Evolutionary conservation across 2,113 vertebrate species (phyloP), one percentile per base, ranked within the genome.

Genomic region (Chloropsis hardwickii): DNA sequence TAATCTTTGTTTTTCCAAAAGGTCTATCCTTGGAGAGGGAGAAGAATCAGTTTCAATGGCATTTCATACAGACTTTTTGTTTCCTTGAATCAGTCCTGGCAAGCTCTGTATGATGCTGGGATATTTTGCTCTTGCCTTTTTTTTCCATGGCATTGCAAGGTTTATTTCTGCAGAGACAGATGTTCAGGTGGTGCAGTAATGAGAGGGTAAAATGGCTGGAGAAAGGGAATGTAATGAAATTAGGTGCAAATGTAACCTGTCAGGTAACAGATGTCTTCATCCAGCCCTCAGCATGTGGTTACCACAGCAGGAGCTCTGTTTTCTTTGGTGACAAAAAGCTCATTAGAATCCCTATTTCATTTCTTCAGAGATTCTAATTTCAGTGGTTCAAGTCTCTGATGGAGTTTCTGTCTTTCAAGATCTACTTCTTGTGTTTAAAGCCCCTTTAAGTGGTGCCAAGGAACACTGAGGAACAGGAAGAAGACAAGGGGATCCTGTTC

Each of bases 321-420:
- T 76, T 77, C 82, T 90, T 95, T 90, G 81, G 92, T n/a, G 60
- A 77, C 3, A 10, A 37, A 77, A 70, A 70, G 39, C n/a, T 70
- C 42, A 71, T 92, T 22, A 82, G 64, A 87, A 81, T 10, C 5
- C 4, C 28, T 22, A 14, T 89, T 91, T 90, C 66, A 13, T 90
- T 95, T 80, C 71, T 81, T 94, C 82, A 92, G 95, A 91, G 54
- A 88, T 93, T 90, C 87, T 70, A 12, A 93, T 97, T 97, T 89
- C 80, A 92, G 92, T 48, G 45, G 31, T 47, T 56, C 93, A 81
- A 89, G 57, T 69, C 78, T 92, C 94, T 96, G 42, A 80, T 88
- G 91, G 91, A 91, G 71, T 39, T 89, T 73, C 86, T 96, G 94
- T 92, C 91, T 96, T 96, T 96, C 73, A 88, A 83, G 89, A 86